Conservation (phyloP, 2,888 invertebrate genomes). For the Andricus curvator region DNA sequence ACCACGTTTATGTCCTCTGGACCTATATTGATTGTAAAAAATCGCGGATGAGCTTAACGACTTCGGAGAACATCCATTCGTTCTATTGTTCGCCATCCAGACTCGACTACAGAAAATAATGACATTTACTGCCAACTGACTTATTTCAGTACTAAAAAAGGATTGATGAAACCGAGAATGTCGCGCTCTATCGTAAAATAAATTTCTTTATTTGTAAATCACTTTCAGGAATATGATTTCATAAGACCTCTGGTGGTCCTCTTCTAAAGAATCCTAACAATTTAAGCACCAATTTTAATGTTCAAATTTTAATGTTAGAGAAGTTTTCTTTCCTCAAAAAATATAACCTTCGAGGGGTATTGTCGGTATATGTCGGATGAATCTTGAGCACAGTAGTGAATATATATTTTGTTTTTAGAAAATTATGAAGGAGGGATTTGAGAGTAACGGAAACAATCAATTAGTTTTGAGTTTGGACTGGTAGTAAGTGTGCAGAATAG, state of each 20-base stretch:
- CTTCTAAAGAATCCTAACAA: background rate
- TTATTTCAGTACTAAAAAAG: slow-evolving; percentile 14
- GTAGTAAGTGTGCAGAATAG: slow-evolving; percentile 11
- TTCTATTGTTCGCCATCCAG: slow-evolving; percentile 7
- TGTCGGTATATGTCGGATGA: background rate
- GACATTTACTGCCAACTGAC: background rate
- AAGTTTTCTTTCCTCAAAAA: no score
- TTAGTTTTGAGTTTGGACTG: slow-evolving; percentile 21
- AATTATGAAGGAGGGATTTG: background rate
- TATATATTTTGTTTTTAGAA: background rate
- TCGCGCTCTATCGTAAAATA: background rate
- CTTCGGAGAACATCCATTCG: slow-evolving; percentile 35
- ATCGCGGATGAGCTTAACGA: slow-evolving; percentile 33
- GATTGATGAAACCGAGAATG: slow-evolving; percentile 3
- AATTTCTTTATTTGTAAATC: slow-evolving; percentile 9
- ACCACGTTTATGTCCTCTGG: slow-evolving; percentile 56
- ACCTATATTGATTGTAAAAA: slow-evolving; percentile 40
- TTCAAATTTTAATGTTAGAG: no score
- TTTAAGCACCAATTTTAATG: no score
- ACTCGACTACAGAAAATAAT: slow-evolving; percentile 21
- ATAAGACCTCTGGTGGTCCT: background rate
- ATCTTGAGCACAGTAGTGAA: background rate
- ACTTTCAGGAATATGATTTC: background rate
- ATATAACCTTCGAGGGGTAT: no score
- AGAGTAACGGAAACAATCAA: slow-evolving; percentile 27